A percentile compares a stretch with the other conserved stretches of the same genome.
Conservation (phyloP, 2,797 vertebrate genomes). For the Orientallactaga sibirica region DNA sequence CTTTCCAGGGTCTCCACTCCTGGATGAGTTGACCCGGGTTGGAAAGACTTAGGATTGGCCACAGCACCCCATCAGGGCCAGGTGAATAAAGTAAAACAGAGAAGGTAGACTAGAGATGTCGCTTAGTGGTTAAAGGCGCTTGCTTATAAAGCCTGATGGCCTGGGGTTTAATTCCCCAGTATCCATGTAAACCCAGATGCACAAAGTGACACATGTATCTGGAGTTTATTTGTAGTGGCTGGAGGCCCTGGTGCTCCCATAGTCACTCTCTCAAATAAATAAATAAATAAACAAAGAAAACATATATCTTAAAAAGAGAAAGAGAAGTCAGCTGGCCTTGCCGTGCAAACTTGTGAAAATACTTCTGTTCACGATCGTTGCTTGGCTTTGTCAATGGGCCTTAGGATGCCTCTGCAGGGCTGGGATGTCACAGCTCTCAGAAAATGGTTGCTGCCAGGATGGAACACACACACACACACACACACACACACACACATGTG, state of each 20-base stretch:
- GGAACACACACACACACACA: background rate
- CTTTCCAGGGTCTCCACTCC: background rate
- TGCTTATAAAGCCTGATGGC: too few species aligned
- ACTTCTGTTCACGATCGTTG: conserved; percentile 41
- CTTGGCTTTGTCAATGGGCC: conserved; percentile 36
- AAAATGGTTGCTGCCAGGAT: background rate
- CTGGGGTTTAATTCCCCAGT: too few species aligned
- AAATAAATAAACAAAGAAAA: background rate
- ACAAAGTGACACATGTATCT: too few species aligned
- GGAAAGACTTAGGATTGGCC: background rate
- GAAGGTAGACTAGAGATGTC: too few species aligned
- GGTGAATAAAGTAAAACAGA: background rate
- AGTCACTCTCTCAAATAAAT: too few species aligned
- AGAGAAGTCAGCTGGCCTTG: background rate
- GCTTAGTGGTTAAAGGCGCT: too few species aligned
- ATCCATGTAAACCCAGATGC: too few species aligned
- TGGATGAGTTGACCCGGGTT: background rate
- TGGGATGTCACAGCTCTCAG: conserved; percentile 18
- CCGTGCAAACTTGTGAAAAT: conserved; percentile 41
- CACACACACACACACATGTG: too few species aligned
- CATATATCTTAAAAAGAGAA: too few species aligned
- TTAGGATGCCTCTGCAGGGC: conserved; percentile 45
- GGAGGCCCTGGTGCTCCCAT: too few species aligned
- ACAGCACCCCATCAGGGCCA: background rate
- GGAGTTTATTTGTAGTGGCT: too few species aligned